A percentile compares a stretch with the other conserved stretches of the same genome.
phyloP scores from a whole-genome alignment of 2,113 vertebrate genomes.

The Petroica traversi region DNA sequence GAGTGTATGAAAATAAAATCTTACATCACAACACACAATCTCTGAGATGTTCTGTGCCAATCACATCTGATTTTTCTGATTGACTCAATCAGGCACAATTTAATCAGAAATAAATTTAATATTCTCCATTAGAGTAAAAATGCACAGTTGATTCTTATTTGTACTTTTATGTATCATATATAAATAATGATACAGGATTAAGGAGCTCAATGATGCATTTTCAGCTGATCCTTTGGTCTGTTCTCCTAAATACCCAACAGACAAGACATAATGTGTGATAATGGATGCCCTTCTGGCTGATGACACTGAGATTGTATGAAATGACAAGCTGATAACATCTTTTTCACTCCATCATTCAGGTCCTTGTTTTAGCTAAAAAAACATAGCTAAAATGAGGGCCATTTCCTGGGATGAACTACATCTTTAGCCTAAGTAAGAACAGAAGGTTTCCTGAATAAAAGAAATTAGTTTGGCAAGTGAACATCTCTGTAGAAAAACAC shows the following conservation, averaged over 20 bases:
- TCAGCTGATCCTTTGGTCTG: neutral
- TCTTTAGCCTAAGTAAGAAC: neutral
- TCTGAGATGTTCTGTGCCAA: neutral
- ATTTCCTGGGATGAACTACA: neutral
- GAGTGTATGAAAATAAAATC: neutral
- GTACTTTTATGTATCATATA: too few species aligned
- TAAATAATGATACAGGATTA: neutral
- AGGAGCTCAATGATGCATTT: neutral
- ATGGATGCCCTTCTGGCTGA: neutral
- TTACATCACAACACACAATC: neutral
- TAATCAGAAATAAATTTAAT: constrained; percentile 34
- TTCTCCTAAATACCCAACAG: neutral
- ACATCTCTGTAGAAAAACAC: neutral
- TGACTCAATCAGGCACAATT: constrained; percentile 17
- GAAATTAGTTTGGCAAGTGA: neutral
- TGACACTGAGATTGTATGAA: neutral
- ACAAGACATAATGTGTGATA: neutral
- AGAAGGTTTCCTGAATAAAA: neutral
- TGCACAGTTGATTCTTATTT: neutral
- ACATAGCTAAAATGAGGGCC: neutral
- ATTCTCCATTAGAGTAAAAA: neutral
- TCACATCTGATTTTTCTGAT: neutral
- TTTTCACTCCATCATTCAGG: neutral
- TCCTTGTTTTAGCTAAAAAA: neutral
- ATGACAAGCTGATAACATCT: neutral